Evolutionary conservation across 2,113 vertebrate genomes (phyloP).

Genomic region (Epinephelus moara): DNA sequence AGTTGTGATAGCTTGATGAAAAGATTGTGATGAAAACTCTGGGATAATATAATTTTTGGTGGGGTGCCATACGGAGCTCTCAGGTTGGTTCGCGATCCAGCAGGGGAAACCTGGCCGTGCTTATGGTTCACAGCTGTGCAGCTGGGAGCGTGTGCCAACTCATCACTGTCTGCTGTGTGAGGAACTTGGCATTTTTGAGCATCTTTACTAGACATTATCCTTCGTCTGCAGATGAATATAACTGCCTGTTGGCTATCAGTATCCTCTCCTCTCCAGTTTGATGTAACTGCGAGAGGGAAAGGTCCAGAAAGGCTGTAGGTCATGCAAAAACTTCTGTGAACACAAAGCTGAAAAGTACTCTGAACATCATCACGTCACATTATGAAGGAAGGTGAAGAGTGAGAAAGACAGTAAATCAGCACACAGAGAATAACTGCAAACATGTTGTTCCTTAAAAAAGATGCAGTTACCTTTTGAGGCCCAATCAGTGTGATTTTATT

Average conservation of each 20-base stretch:
- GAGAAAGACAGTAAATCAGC: constrained; percentile 20
- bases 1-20: constrained; percentile 79
- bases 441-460: constrained; percentile 22
- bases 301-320: constrained; percentile 21
- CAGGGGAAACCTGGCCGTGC: constrained; percentile 64
- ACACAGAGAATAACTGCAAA: constrained; percentile 23
- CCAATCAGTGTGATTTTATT: constrained; percentile 58
- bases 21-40: constrained; percentile 80
- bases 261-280: constrained; percentile 39
- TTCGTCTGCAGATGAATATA: constrained; percentile 58
- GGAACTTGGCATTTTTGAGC: constrained; percentile 63
- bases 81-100: constrained; percentile 74
- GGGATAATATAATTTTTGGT: constrained; percentile 82
- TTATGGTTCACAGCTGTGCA: constrained; percentile 75
- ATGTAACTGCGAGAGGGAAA: constrained; percentile 17
- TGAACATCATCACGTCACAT: constrained; percentile 32
- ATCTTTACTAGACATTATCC: constrained; percentile 66
- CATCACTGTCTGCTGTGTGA: constrained; percentile 73
- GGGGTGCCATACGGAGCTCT: constrained; percentile 70
- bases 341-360: constrained; percentile 26
- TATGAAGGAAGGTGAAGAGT: not conserved
- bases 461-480: constrained; percentile 29
- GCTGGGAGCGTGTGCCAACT: constrained; percentile 58
- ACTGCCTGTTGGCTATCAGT: constrained; percentile 55
- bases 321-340: constrained; percentile 16